Evolutionary conservation across 2,113 vertebrate species (phyloP).

Genomic region (Strigops habroptila): DNA sequence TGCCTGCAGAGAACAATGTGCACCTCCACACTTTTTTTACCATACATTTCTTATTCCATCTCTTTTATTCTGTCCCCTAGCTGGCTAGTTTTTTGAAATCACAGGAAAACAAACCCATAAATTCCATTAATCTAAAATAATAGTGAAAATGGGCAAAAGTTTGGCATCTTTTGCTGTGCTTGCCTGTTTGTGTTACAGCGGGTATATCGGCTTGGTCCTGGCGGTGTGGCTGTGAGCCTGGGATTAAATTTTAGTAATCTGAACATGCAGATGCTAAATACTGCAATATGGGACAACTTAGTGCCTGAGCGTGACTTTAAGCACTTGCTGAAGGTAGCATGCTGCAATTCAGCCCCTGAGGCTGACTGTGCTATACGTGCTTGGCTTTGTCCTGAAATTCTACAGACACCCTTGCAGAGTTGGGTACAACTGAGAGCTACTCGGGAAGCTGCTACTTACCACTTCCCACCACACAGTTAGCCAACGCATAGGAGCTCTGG

Average conservation of each 20-base stretch:
- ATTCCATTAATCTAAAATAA: neutral
- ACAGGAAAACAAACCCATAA: neutral
- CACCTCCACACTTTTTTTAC: neutral
- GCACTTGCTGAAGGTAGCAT: neutral
- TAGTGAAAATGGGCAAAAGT: neutral
- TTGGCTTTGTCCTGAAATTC: neutral
- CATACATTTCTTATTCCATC: neutral
- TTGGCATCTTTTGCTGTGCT: neutral
- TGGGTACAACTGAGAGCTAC: accelerated
- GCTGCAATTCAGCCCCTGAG: neutral
- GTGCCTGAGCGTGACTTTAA: neutral
- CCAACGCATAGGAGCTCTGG: neutral
- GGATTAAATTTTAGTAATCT: neutral
- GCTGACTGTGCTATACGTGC: neutral
- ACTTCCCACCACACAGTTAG: neutral
- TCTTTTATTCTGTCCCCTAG: neutral
- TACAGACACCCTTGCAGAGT: accelerated
- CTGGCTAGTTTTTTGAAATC: neutral
- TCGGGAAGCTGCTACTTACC: neutral
- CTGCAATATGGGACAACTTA: neutral
- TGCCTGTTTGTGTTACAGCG: neutral
- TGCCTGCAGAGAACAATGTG: neutral
- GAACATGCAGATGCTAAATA: neutral
- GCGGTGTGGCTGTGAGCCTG: neutral
- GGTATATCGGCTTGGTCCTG: neutral